These are phyloP conservation scores for Dryococelus australis DNA, from an alignment of 2,888 invertebrate genomes.

Conservation along the genomic window DNA sequence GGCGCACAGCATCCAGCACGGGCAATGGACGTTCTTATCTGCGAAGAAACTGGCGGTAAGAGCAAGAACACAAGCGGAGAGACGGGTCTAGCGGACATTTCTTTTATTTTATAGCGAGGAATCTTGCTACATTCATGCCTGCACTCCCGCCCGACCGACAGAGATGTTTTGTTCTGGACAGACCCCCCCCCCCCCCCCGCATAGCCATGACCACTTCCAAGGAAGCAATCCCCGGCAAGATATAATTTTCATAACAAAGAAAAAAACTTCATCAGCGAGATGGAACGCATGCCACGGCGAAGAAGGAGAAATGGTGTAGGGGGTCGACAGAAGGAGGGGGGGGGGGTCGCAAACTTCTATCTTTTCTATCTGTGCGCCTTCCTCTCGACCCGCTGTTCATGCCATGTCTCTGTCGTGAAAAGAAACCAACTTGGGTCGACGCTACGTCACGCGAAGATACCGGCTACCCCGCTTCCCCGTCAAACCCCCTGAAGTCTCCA, in stretches of 20 bases:
- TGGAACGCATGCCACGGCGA: neutral
- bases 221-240: neutral
- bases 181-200: neutral
- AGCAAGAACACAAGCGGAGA: no score
- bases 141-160: neutral
- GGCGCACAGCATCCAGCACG: no score
- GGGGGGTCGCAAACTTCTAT: neutral
- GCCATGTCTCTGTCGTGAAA: neutral
- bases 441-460: neutral
- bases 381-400: neutral
- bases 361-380: neutral
- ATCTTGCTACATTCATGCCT: neutral
- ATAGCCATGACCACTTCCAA: neutral
- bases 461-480: neutral
- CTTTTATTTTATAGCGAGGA: neutral
- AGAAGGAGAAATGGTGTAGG: neutral
- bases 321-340: neutral
- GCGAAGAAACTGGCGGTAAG: no score
- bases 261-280: constrained; percentile 16
- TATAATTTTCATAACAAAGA: constrained; percentile 16
- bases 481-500: neutral
- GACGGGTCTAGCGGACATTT: neutral
- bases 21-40: no score
- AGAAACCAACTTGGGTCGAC: constrained; percentile 4
- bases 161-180: neutral